phyloP scores from a whole-genome alignment of 2,888 invertebrate species.

The Tetrapedia diversipes region DNA sequence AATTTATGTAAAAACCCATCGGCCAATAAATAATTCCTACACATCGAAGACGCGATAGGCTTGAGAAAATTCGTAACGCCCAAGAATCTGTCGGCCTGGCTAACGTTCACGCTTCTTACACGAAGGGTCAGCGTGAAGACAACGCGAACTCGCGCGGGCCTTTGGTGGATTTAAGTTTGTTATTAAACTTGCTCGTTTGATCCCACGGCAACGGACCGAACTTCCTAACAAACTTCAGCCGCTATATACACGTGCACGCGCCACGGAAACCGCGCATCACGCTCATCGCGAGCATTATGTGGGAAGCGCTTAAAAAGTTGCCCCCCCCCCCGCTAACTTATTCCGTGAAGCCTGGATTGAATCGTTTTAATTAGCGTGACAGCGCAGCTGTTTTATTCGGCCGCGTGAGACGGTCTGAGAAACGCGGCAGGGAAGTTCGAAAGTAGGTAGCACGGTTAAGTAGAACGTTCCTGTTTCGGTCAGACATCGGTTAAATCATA shows the following conservation, averaged over 20 bases:
- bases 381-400: not conserved
- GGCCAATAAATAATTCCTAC: too few relatives aligned
- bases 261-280: not conserved
- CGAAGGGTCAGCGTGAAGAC: slow-evolving; percentile 31
- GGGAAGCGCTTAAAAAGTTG: slow-evolving; percentile 28
- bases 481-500: not conserved
- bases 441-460: not conserved
- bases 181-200: slow-evolving; percentile 56
- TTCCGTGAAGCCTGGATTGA: slow-evolving; percentile 9
- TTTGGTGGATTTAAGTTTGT: slow-evolving; percentile 55
- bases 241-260: not conserved
- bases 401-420: not conserved
- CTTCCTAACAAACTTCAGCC: slow-evolving; percentile 42
- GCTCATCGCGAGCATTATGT: slow-evolving; percentile 12
- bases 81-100: slow-evolving; percentile 35
- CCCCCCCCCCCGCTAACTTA: slow-evolving; percentile 13
- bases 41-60: not conserved
- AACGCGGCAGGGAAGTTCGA: not conserved
- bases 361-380: slow-evolving; percentile 31
- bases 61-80: slow-evolving; percentile 23
- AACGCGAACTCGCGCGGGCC: slow-evolving; percentile 33
- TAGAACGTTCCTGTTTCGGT: slow-evolving; percentile 14
- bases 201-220: not conserved
- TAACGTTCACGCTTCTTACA: slow-evolving; percentile 12
- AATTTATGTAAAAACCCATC: too few relatives aligned